Evolutionary conservation across 2,888 invertebrate genomes (phyloP).

Genomic region (Lymantria monacha): DNA sequence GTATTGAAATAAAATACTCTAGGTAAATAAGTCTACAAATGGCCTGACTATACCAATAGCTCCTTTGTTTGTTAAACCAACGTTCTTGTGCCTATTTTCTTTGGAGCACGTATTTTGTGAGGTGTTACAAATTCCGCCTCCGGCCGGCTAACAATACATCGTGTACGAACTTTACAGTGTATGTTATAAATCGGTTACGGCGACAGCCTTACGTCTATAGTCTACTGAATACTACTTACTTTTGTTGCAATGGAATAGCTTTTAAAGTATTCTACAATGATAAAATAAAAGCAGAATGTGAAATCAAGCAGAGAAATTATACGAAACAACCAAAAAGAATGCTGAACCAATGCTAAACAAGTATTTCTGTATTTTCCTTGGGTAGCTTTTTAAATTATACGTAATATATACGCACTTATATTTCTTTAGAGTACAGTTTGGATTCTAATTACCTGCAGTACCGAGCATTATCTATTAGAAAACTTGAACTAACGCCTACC

Average conservation of each 20-base stretch:
- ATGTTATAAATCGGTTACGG: constrained; percentile 59
- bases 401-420: no score
- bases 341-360: no score
- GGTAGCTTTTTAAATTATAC: no score
- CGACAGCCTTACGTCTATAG: constrained; percentile 50
- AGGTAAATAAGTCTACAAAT: not conserved
- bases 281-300: constrained; percentile 9
- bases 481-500: no score
- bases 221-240: constrained; percentile 53
- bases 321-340: no score
- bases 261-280: not conserved
- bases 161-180: constrained; percentile 40
- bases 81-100: constrained; percentile 22
- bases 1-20: no score
- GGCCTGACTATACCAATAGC: not conserved
- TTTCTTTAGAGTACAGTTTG: no score
- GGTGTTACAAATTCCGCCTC: constrained; percentile 63
- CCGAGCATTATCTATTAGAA: no score
- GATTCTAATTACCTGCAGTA: no score
- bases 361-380: no score
- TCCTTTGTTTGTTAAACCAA: constrained; percentile 4
- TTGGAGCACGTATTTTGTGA: constrained; percentile 49
- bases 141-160: constrained; percentile 56
- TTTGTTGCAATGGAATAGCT: not conserved
- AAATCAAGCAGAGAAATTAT: no score